Evolutionary conservation across 1,140 invertebrate genomes (phyloP).

Genomic region (Araneus ventricosus): DNA sequence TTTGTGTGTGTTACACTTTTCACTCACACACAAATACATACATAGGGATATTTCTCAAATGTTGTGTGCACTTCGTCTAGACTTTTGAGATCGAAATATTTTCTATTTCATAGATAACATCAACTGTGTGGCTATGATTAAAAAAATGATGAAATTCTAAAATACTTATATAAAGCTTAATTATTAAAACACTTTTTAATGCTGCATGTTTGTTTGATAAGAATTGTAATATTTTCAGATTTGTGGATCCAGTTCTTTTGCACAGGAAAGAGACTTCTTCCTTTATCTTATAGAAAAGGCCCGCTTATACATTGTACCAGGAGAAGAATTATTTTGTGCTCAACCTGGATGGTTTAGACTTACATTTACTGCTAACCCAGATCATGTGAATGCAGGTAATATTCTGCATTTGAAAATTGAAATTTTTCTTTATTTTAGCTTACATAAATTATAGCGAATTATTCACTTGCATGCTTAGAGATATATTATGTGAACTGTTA

Average conservation of each 20-base stretch:
- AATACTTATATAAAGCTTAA: background rate
- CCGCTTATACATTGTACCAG: constrained; percentile 52
- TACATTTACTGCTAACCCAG: constrained; percentile 13
- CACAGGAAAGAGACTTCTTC: constrained; percentile 48
- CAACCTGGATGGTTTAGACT: constrained; percentile 71
- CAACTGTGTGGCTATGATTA: no score
- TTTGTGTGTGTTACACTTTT: no score
- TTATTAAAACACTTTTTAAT: background rate
- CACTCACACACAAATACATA: no score
- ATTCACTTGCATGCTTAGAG: no score
- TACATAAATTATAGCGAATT: no score
- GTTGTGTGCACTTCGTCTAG: no score
- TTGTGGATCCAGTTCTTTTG: constrained; percentile 42
- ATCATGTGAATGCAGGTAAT: constrained; percentile 63
- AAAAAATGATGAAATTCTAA: no score
- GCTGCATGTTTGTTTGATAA: background rate
- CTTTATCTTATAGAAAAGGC: constrained; percentile 22
- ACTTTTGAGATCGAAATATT: no score
- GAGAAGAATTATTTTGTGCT: constrained; percentile 51
- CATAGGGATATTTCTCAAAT: no score
- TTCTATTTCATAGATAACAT: no score
- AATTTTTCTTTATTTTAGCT: no score
- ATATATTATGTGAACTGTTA: no score
- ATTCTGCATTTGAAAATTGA: background rate
- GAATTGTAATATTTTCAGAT: constrained; percentile 7